Percentiles rank a stretch among this genome's conserved stretches.
phyloP scores from a whole-genome alignment of 2,888 invertebrate genomes.

The Luperina nickerlii region DNA sequence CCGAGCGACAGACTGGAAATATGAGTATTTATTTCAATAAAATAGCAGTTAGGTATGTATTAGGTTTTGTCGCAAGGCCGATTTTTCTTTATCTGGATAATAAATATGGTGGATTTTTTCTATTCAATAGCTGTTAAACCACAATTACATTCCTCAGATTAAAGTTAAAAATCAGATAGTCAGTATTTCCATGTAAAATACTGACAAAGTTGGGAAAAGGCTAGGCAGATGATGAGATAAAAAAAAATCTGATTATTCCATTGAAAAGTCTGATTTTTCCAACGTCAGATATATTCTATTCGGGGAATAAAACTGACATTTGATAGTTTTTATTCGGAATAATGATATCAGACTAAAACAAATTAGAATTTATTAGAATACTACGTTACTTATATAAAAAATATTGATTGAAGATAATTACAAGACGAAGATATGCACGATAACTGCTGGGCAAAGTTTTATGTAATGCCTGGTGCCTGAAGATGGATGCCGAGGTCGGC shows the following conservation, averaged over 20 bases:
- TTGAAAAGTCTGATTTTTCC: background rate
- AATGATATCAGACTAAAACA: background rate
- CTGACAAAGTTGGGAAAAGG: background rate
- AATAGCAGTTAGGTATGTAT: background rate
- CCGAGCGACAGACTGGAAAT: conserved; percentile 2
- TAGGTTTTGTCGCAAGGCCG: background rate
- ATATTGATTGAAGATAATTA: too few species aligned
- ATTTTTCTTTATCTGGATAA: background rate
- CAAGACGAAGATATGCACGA: too few species aligned
- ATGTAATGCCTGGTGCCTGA: too few species aligned
- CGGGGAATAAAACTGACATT: background rate
- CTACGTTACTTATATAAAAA: background rate
- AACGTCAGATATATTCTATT: background rate
- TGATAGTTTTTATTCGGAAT: background rate
- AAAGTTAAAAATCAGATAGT: background rate
- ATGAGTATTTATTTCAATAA: background rate
- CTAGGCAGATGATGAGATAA: background rate
- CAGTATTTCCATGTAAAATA: background rate
- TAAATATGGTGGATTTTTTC: background rate
- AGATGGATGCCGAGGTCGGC: too few species aligned
- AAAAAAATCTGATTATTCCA: background rate
- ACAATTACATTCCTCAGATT: background rate
- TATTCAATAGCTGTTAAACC: background rate
- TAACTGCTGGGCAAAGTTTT: too few species aligned
- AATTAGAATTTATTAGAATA: background rate